These are phyloP conservation scores for Martes martes DNA, from an alignment of 2,113 vertebrate species.

Conservation along the genomic window DNA sequence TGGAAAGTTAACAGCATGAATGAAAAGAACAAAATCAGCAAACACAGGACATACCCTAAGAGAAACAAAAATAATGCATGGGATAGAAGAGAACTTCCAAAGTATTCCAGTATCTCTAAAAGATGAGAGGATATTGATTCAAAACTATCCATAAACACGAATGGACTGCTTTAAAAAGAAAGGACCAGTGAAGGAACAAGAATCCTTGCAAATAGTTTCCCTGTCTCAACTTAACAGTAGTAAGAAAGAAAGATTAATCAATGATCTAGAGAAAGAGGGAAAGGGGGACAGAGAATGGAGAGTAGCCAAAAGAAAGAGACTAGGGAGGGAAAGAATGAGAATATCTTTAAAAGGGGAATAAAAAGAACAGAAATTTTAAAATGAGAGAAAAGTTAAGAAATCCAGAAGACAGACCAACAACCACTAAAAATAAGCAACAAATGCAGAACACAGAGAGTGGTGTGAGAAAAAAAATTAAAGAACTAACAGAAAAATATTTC, in stretches of 20 bases:
- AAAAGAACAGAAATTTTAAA: neutral
- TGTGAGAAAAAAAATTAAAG: neutral
- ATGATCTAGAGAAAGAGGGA: neutral
- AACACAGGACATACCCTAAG: neutral
- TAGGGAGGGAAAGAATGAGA: neutral
- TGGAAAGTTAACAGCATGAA: neutral
- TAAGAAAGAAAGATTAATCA: neutral
- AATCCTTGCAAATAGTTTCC: neutral
- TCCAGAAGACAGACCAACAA: neutral
- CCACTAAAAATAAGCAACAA: slow-evolving; percentile 5
- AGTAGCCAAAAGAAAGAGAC: neutral
- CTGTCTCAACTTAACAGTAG: neutral
- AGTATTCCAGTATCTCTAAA: neutral
- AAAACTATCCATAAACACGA: neutral
- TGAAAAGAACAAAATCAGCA: neutral
- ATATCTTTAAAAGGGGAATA: neutral
- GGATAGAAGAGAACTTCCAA: neutral
- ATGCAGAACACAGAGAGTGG: neutral
- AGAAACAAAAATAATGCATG: neutral
- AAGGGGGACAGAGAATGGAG: neutral
- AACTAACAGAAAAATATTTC: neutral
- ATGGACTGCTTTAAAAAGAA: neutral
- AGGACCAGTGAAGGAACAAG: neutral
- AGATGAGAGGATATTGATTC: neutral
- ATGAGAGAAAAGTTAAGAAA: neutral